Evolutionary conservation across 2,888 invertebrate species (phyloP).

Genomic region (Adelphocoris suturalis): DNA sequence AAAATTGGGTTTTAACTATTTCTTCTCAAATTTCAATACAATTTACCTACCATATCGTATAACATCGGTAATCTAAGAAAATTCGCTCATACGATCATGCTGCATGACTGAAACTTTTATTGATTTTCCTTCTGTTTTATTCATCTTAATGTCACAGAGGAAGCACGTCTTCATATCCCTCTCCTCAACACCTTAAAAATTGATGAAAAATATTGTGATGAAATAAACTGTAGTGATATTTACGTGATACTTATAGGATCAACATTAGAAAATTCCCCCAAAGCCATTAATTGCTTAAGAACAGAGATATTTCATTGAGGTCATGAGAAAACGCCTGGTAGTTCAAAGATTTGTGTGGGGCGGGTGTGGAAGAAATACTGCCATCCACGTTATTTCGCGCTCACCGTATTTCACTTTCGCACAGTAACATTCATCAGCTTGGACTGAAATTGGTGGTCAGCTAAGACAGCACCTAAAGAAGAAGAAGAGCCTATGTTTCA

Average conservation of each 20-base stretch:
- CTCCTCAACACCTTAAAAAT: neutral
- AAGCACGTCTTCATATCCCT: too few relatives aligned
- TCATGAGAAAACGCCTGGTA: neutral
- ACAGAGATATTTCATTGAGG: neutral
- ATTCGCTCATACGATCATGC: too few relatives aligned
- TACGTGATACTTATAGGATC: neutral
- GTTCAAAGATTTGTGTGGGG: conserved; percentile 18
- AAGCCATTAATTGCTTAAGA: neutral
- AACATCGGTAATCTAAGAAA: too few relatives aligned
- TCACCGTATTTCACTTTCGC: neutral
- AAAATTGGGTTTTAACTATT: too few relatives aligned
- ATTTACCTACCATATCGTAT: too few relatives aligned
- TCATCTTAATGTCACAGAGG: too few relatives aligned
- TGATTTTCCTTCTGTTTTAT: too few relatives aligned
- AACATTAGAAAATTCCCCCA: neutral
- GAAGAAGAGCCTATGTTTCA: neutral
- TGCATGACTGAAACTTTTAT: too few relatives aligned
- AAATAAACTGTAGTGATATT: too few relatives aligned
- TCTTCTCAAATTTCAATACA: too few relatives aligned
- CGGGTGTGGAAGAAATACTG: neutral
- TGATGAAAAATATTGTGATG: too few relatives aligned
- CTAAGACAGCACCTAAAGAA: neutral
- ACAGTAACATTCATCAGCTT: neutral
- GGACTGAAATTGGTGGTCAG: neutral
- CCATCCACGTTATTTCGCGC: neutral